Percentiles rank a stretch among this genome's conserved stretches.
Evolutionary conservation across 2,797 vertebrate species (phyloP).

Genomic region (Scomberomorus guttatus): DNA sequence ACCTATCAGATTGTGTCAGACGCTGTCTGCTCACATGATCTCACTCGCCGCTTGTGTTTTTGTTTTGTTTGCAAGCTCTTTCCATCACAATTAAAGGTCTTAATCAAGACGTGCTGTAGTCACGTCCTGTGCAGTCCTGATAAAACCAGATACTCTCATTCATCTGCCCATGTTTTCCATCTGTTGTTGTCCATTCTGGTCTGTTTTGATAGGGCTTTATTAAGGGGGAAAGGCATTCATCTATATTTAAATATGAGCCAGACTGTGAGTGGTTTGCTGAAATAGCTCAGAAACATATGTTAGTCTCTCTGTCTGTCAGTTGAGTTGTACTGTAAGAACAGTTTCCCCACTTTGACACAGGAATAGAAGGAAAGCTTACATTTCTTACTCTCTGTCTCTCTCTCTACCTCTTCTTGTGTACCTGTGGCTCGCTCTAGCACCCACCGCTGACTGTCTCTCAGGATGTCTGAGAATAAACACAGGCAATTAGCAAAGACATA

Average conservation of each 20-base stretch:
- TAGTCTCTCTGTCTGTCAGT: conserved; percentile 42
- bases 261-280: conserved; percentile 63
- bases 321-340: conserved; percentile 42
- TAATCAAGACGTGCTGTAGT: conserved; percentile 59
- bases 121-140: conserved; percentile 44
- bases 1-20: conserved; percentile 26
- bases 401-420: conserved; percentile 24
- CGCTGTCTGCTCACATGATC: conserved; percentile 37
- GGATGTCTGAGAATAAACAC: conserved; percentile 76
- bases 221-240: conserved; percentile 59
- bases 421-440: conserved; percentile 56
- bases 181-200: conserved; percentile 59
- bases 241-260: conserved; percentile 78
- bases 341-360: conserved; percentile 50
- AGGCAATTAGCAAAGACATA: conserved; percentile 74
- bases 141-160: conserved; percentile 55
- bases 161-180: conserved; percentile 56
- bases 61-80: conserved; percentile 65
- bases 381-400: not conserved
- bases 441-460: conserved; percentile 53
- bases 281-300: conserved; percentile 62
- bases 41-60: conserved; percentile 37
- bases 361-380: conserved; percentile 50
- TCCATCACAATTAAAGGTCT: conserved; percentile 59
- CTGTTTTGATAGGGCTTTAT: conserved; percentile 73